A percentile compares a stretch with the other conserved stretches of the same genome.
Conservation (phyloP, 1,140 invertebrate species). For the Aethina tumida region DNA sequence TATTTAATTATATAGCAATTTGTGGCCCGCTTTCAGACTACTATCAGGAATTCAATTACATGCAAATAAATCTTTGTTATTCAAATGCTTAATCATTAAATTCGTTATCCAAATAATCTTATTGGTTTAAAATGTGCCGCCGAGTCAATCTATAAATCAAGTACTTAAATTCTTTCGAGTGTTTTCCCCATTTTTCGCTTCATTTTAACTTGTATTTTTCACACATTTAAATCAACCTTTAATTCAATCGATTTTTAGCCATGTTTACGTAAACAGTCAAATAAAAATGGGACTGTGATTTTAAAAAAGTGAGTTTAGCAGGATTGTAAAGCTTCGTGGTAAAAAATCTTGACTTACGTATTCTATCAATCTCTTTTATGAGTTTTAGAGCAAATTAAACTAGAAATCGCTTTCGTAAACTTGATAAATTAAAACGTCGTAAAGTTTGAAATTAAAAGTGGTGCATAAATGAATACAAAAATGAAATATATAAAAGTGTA, state of each 20-base stretch:
- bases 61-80: conserved; percentile 7
- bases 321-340: no score
- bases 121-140: background rate
- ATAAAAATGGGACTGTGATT: no score
- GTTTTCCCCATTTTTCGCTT: background rate
- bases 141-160: conserved; percentile 4
- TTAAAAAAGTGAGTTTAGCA: no score
- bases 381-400: no score
- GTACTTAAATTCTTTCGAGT: background rate
- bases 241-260: no score
- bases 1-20: no score
- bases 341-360: no score
- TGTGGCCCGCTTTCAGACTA: no score
- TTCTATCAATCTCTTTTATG: no score
- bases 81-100: conserved; percentile 6
- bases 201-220: conserved; percentile 1
- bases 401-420: no score
- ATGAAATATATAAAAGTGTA: conserved; percentile 1
- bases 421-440: conserved; percentile 4
- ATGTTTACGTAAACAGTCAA: no score
- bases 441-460: conserved; percentile 9
- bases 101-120: conserved; percentile 6
- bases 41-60: background rate
- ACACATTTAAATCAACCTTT: conserved; percentile 3
- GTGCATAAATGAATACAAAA: conserved; percentile 8